These are phyloP conservation scores for Sesia apiformis DNA, from an alignment of 2,888 invertebrate genomes.

Conservation along the genomic window DNA sequence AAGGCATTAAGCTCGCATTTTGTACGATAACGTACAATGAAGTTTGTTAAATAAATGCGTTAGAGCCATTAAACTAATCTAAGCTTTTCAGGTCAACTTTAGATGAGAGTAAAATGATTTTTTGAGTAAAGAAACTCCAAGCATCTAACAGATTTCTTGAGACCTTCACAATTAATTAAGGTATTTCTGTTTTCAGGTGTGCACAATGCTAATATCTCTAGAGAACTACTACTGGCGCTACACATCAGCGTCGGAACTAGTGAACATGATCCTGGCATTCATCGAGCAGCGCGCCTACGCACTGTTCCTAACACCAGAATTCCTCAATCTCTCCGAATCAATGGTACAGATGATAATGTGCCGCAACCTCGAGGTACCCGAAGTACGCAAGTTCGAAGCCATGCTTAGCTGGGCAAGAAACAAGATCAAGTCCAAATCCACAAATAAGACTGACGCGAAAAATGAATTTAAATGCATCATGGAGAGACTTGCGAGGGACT, in stretches of 20 bases:
- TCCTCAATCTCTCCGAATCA: slow-evolving; percentile 91
- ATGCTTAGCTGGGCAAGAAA: slow-evolving; percentile 93
- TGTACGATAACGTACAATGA: too few relatives aligned
- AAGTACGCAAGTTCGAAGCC: slow-evolving; percentile 93
- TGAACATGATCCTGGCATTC: slow-evolving; percentile 94
- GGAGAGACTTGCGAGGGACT: slow-evolving; percentile 91
- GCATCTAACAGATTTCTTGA: too few relatives aligned
- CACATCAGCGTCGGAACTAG: slow-evolving; percentile 93
- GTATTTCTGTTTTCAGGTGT: slow-evolving; percentile 74
- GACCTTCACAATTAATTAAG: too few relatives aligned
- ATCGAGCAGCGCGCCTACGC: slow-evolving; percentile 90
- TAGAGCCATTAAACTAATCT: too few relatives aligned
- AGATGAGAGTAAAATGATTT: neutral
- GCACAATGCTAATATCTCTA: slow-evolving; percentile 92
- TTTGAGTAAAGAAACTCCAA: too few relatives aligned
- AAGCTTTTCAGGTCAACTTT: neutral
- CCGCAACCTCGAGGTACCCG: slow-evolving; percentile 90
- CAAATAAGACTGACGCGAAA: slow-evolving; percentile 86
- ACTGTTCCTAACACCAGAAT: slow-evolving; percentile 88
- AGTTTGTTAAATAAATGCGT: too few relatives aligned
- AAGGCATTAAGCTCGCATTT: too few relatives aligned
- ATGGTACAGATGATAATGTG: slow-evolving; percentile 97
- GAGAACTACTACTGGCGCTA: slow-evolving; percentile 98
- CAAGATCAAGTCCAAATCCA: slow-evolving; percentile 85
- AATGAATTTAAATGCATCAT: slow-evolving; percentile 94